Base-by-base conservation (phyloP, 2,888 invertebrate species). In the Sturmia bella region DNA sequence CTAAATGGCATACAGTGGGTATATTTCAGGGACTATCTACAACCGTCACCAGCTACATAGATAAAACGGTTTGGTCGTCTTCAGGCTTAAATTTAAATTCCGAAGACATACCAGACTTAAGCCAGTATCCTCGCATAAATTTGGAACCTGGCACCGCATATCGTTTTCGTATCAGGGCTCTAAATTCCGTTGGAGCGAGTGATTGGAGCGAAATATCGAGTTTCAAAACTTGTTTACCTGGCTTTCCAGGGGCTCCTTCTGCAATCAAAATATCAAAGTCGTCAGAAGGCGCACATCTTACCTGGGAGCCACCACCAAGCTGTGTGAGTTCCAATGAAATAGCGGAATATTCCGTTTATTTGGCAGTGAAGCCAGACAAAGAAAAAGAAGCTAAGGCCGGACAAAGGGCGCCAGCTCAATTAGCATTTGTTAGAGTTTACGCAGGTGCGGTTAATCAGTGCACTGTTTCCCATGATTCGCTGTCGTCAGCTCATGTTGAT, bases 1-100 rank as follows among this genome's bases (percentile, higher is more conserved):
- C 84, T n/a, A 85, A 86, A 66, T 86, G 86, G 86, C 85, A 86
- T 74, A 85, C 85, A 1, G 86, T 86, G 11, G 86, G 86, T 37
- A 78, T 86, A 17, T 85, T 85, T 57, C 80, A 43, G 12, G 81
- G 76, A 2, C 74, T 85, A 0, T 84, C 84, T 1, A 81, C 85
- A 7, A 85, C 84, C 2, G 85, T 86, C 3, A 84, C 84, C 13
- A 84, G 74, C 27, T 86, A 84, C 57, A 82, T 86, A 24, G 84
- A 85, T 45, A 85, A 85, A 17, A 69, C 68, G 2, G 76, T 63
- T 9, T 86, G 85, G 85, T 73, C 84, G 0, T 85, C 85, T 32
- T 72, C 83, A 0, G 81, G 80, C 3, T 13, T 79, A 19, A 63
- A 80, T 45, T 73, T 84, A 7, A 82, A 81, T 17, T 59, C 82